phyloP scores from a whole-genome alignment of 1,140 invertebrate species.

The Rhopalosiphum padi region DNA sequence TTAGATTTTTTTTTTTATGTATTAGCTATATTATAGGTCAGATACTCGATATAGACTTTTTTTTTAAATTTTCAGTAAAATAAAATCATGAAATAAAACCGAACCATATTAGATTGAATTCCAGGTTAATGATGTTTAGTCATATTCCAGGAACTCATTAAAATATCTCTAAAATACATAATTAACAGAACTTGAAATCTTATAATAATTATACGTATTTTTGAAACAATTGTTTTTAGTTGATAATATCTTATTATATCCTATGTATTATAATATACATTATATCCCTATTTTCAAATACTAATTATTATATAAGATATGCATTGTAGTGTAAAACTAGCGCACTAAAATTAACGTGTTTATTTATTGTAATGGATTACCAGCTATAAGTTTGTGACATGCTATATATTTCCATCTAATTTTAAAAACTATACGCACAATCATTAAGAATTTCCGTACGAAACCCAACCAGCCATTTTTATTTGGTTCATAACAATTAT shows the following conservation, averaged over 20 bases:
- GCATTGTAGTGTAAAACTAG: neutral
- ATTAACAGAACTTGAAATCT: neutral
- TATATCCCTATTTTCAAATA: neutral
- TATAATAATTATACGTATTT: neutral
- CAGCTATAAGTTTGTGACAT: neutral
- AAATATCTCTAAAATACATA: neutral
- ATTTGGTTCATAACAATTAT: neutral
- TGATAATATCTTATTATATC: neutral
- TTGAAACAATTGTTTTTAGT: neutral
- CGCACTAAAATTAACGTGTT: neutral
- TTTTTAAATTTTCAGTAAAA: neutral
- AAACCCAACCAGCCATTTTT: constrained; percentile 32
- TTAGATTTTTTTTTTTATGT: neutral
- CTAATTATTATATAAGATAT: neutral
- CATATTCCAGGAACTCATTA: neutral
- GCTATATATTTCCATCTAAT: constrained; percentile 2
- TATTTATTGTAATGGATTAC: constrained; percentile 5
- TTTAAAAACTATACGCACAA: neutral
- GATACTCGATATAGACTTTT: neutral
- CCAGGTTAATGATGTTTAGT: neutral
- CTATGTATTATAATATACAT: neutral
- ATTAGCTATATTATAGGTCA: neutral
- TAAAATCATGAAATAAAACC: neutral
- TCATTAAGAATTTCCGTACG: constrained; percentile 12
- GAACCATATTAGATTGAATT: neutral